Evolutionary conservation across 2,113 vertebrate genomes (phyloP).

Genomic region (Micromys minutus): DNA sequence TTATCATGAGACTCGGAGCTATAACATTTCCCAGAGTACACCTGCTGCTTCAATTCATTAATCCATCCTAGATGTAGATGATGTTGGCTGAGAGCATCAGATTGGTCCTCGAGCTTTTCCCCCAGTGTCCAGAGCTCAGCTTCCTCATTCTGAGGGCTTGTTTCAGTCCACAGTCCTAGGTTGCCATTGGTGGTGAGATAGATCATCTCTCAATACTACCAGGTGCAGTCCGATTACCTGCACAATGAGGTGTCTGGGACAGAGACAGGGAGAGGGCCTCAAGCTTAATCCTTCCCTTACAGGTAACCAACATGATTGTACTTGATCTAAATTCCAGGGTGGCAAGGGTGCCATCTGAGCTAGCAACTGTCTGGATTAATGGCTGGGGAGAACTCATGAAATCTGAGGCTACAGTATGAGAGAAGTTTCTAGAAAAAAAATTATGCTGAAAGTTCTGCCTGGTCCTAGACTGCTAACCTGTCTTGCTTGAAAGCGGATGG

Average conservation of each 20-base stretch:
- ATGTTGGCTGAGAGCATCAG: neutral
- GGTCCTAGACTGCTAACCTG: too few species aligned
- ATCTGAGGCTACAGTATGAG: neutral
- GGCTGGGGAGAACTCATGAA: neutral
- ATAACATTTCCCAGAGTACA: neutral
- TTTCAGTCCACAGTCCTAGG: neutral
- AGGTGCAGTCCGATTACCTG: neutral
- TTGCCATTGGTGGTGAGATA: neutral
- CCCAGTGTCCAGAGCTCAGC: neutral
- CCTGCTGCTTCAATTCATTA: neutral
- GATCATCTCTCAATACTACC: neutral
- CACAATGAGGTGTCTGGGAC: neutral
- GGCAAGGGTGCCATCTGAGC: neutral
- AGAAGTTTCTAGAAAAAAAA: neutral
- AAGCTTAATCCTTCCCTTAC: neutral
- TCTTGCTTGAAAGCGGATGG: neutral
- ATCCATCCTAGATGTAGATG: too few species aligned
- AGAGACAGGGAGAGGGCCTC: neutral
- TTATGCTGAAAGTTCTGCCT: neutral
- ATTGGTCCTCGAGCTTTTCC: neutral
- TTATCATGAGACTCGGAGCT: neutral
- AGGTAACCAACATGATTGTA: neutral
- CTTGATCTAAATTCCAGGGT: neutral
- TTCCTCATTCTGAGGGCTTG: neutral
- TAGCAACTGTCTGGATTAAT: neutral